These are phyloP conservation scores for Hetaerina americana DNA, from an alignment of 1,140 invertebrate species.

Conservation along the genomic window DNA sequence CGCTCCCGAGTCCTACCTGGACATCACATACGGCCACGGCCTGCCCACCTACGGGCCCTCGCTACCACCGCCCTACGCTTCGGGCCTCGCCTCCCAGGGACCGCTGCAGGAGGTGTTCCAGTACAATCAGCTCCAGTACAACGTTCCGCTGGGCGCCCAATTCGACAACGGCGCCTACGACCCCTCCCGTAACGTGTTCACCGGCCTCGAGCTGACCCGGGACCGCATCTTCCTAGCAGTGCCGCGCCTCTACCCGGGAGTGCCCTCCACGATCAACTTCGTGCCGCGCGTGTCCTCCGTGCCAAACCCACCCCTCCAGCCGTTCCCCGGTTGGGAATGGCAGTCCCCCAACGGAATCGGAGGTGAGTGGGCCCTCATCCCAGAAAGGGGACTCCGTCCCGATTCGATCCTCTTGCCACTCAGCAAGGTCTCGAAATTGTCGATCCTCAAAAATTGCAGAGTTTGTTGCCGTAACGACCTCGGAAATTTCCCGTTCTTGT, in stretches of 20 bases:
- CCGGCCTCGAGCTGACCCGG: conserved; percentile 53
- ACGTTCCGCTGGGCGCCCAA: not conserved
- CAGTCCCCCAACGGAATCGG: conserved; percentile 26
- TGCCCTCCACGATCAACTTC: conserved; percentile 54
- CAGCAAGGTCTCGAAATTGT: too few relatives aligned
- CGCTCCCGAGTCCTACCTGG: too few relatives aligned
- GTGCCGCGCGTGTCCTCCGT: conserved; percentile 34
- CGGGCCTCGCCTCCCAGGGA: too few relatives aligned
- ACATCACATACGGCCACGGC: too few relatives aligned
- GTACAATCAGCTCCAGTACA: not conserved
- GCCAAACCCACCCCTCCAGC: conserved; percentile 31
- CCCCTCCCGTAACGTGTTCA: conserved; percentile 55
- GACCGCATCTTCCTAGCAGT: conserved; percentile 57
- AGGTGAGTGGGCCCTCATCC: not conserved
- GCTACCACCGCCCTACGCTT: too few relatives aligned
- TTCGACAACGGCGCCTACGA: not conserved
- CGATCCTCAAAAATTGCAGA: too few relatives aligned
- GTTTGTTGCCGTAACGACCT: too few relatives aligned
- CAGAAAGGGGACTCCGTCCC: too few relatives aligned
- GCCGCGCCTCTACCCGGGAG: conserved; percentile 52
- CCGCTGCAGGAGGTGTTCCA: not conserved
- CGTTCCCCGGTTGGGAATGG: conserved; percentile 69
- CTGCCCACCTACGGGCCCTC: too few relatives aligned
- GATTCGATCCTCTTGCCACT: too few relatives aligned
- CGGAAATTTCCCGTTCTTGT: too few relatives aligned